Conservation (phyloP, 2,113 vertebrate genomes). For the Solea solea region DNA sequence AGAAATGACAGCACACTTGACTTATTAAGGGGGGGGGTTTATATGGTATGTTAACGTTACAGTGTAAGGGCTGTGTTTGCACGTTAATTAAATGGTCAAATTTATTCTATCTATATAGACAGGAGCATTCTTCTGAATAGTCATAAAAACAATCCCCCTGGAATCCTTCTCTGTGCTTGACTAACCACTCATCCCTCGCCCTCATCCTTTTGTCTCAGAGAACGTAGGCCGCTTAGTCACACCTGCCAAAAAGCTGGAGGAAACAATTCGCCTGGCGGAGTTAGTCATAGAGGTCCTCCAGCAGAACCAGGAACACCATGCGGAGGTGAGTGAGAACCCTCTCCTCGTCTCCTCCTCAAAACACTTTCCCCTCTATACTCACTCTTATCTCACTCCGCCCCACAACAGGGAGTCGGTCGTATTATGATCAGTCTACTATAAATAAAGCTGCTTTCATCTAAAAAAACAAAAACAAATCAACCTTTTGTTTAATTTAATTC, state of each 20-base stretch:
- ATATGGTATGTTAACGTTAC: conserved; percentile 47
- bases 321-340: conserved; percentile 91
- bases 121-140: conserved; percentile 46
- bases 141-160: conserved; percentile 54
- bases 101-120: conserved; percentile 47
- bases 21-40: conserved; percentile 22
- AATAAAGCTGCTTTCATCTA: conserved; percentile 74
- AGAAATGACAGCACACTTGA: conserved; percentile 29
- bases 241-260: conserved; percentile 99
- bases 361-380: conserved; percentile 51
- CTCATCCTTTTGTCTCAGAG: conserved; percentile 96
- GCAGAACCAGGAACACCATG: conserved; percentile 98
- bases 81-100: conserved; percentile 42
- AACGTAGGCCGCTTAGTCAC: conserved; percentile 99
- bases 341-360: conserved; percentile 63
- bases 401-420: conserved; percentile 53
- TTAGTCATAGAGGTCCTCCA: conserved; percentile 99
- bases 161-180: conserved; percentile 72
- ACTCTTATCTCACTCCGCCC: conserved; percentile 69
- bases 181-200: conserved; percentile 82
- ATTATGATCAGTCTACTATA: conserved; percentile 58
- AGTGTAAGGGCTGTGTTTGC: conserved; percentile 61
- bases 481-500: conserved; percentile 52
- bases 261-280: conserved; percentile 98
- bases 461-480: conserved; percentile 22